Percentiles rank a stretch among this genome's conserved stretches.
phyloP scores from a whole-genome alignment of 2,888 invertebrate genomes.

The Blera fallax region DNA sequence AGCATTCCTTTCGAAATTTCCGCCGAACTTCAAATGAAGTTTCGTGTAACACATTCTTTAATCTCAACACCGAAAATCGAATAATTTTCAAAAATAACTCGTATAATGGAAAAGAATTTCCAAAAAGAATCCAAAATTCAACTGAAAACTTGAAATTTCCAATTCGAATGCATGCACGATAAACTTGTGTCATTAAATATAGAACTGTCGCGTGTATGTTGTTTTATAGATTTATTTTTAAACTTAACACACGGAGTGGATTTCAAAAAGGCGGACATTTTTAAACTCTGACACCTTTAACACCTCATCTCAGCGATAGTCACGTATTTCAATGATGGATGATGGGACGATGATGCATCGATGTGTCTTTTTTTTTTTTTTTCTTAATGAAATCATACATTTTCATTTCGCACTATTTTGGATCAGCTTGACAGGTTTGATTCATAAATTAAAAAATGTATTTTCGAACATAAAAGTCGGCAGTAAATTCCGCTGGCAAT shows the following conservation, averaged over 20 bases:
- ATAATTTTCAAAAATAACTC: conserved; percentile 4
- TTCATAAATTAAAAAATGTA: background rate
- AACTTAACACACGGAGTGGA: background rate
- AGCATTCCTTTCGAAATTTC: background rate
- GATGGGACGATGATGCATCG: background rate
- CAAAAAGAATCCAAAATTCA: too few relatives aligned
- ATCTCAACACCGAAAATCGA: too few relatives aligned
- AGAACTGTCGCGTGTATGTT: conserved; percentile 25
- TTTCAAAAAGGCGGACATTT: background rate
- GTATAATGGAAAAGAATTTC: background rate
- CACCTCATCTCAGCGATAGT: conserved; percentile 25
- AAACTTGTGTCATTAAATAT: conserved; percentile 5
- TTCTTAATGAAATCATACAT: background rate
- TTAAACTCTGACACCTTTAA: conserved; percentile 43
- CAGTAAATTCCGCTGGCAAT: background rate
- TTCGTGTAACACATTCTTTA: conserved; percentile 9
- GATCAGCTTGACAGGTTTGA: background rate
- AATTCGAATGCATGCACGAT: background rate
- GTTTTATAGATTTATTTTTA: conserved; percentile 21
- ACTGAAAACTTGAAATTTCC: too few relatives aligned
- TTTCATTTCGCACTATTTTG: background rate
- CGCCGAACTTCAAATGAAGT: background rate
- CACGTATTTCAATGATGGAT: conserved; percentile 32
- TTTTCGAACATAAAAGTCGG: background rate
- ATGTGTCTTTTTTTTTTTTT: background rate